phyloP scores from a whole-genome alignment of 2,888 invertebrate genomes.

The Drosophila subquinaria region DNA sequence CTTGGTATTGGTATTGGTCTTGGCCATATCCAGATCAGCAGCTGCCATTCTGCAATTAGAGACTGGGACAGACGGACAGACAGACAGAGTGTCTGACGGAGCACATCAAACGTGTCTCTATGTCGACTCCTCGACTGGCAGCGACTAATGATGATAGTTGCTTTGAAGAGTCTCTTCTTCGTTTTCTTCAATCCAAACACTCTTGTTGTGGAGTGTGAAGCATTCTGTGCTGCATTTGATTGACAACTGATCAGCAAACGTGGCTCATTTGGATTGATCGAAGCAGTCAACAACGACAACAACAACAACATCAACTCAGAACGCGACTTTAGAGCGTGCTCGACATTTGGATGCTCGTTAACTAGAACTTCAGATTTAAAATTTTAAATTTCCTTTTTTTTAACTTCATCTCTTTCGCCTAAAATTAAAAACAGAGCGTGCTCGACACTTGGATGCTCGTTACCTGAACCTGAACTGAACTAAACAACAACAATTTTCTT shows the following conservation, averaged over 20 bases:
- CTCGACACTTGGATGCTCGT: no score
- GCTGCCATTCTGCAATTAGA: slow-evolving; percentile 77
- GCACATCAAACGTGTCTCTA: slow-evolving; percentile 75
- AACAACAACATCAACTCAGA: slow-evolving; percentile 10
- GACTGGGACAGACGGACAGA: slow-evolving; percentile 33
- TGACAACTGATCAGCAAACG: slow-evolving; percentile 78
- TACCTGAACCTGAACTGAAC: no score
- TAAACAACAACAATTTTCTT: no score
- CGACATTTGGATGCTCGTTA: background rate
- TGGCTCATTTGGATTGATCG: slow-evolving; percentile 14
- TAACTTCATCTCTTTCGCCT: no score
- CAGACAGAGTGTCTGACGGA: slow-evolving; percentile 43
- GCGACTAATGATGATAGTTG: slow-evolving; percentile 78
- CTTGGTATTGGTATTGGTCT: background rate
- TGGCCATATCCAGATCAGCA: slow-evolving; percentile 60
- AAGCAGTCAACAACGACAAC: background rate
- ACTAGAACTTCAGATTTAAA: no score
- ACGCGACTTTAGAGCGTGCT: slow-evolving; percentile 20
- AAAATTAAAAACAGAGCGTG: no score
- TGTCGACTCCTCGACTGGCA: slow-evolving; percentile 50
- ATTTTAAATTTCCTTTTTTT: no score
- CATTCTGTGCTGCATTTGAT: slow-evolving; percentile 79
- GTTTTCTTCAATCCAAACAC: background rate
- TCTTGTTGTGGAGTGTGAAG: slow-evolving; percentile 72
- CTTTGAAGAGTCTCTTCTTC: slow-evolving; percentile 11